phyloP scores from a whole-genome alignment of 2,113 vertebrate species.

The Tragelaphus imberbis region DNA sequence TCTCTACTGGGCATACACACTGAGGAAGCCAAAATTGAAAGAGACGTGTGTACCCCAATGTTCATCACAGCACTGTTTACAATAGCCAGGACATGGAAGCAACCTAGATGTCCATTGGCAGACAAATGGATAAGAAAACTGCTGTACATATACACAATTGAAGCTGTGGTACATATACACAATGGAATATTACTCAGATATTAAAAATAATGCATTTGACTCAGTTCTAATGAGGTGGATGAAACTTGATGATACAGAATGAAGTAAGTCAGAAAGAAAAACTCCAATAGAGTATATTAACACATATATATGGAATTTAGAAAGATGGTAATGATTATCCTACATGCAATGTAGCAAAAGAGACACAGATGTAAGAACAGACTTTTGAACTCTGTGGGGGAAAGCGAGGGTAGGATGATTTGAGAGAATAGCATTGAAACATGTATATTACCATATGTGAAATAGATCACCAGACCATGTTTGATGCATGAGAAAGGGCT shows the following conservation, averaged over 20 bases:
- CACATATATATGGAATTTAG: neutral
- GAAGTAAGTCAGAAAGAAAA: neutral
- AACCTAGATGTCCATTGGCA: neutral
- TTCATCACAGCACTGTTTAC: neutral
- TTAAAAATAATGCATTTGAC: neutral
- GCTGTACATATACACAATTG: neutral
- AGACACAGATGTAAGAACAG: neutral
- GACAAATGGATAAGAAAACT: neutral
- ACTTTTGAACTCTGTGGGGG: neutral
- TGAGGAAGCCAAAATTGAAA: neutral
- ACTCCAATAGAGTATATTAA: neutral
- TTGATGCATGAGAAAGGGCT: neutral
- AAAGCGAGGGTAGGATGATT: neutral
- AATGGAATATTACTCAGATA: neutral
- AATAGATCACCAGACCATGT: neutral
- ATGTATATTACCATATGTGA: neutral
- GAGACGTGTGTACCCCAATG: neutral
- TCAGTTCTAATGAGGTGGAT: neutral
- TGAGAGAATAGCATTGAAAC: neutral
- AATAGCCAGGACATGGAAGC: neutral
- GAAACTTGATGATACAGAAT: neutral
- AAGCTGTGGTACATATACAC: neutral
- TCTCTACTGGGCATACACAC: neutral
- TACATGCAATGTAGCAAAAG: neutral
- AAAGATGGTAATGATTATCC: neutral